These are phyloP conservation scores for Bombus fervidus DNA, from an alignment of 1,140 invertebrate species.

Conservation along the genomic window DNA sequence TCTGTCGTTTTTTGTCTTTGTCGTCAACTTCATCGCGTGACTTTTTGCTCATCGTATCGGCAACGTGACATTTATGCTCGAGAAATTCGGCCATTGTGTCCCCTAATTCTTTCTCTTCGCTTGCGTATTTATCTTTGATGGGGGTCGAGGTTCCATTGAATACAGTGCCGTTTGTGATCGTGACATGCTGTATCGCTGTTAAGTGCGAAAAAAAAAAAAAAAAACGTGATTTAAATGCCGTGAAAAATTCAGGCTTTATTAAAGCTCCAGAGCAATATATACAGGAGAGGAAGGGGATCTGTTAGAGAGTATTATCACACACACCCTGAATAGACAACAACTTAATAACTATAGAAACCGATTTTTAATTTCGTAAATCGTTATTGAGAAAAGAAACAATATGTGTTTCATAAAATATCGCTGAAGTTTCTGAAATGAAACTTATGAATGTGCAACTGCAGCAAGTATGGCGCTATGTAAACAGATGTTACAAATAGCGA, in stretches of 20 bases:
- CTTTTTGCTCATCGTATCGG: constrained; percentile 79
- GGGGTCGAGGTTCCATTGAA: constrained; percentile 82
- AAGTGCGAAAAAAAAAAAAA: constrained; percentile 79
- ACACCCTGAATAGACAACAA: neutral
- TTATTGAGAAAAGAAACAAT: neutral
- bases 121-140: constrained; percentile 82
- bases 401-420: neutral
- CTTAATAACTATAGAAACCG: neutral
- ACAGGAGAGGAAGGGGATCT: neutral
- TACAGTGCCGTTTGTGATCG: constrained; percentile 81
- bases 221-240: constrained; percentile 55
- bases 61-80: constrained; percentile 77
- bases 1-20: constrained; percentile 78
- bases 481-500: neutral
- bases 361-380: neutral
- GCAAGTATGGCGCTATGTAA: neutral
- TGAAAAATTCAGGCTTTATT: neutral
- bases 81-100: constrained; percentile 81
- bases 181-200: constrained; percentile 81
- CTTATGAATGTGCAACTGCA: constrained; percentile 6
- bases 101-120: constrained; percentile 81
- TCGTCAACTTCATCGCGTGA: constrained; percentile 75
- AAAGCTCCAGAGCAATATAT: neutral
- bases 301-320: neutral
- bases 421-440: neutral